A percentile compares a stretch with the other conserved stretches of the same genome.
Conservation (phyloP, 2,797 vertebrate genomes). For the Urocyon cinereoargenteus region DNA sequence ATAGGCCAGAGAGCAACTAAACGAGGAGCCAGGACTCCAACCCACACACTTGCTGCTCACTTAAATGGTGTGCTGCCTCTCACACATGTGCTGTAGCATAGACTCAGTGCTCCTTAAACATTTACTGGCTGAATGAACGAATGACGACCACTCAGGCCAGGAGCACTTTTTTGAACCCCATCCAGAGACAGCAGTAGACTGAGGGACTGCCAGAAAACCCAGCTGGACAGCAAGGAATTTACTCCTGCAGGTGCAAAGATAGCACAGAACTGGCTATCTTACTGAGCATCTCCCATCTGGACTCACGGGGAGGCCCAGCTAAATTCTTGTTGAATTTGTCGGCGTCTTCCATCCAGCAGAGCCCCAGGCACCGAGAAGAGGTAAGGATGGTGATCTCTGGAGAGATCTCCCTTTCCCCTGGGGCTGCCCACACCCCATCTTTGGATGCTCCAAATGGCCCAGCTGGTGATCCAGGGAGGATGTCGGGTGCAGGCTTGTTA, state of each 20-base stretch:
- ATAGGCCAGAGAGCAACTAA: background rate
- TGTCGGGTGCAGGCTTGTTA: background rate
- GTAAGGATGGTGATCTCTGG: background rate
- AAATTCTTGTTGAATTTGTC: background rate
- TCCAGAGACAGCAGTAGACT: background rate
- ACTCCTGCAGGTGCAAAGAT: background rate
- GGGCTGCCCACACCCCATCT: background rate
- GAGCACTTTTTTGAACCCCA: background rate
- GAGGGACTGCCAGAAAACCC: background rate
- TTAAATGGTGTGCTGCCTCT: background rate
- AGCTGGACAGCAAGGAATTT: background rate
- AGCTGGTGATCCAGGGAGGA: background rate
- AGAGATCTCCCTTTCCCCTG: background rate
- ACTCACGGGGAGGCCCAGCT: background rate
- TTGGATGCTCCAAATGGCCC: background rate
- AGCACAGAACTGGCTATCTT: background rate
- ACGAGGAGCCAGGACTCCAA: background rate
- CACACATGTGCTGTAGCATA: accelerated
- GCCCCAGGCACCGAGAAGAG: background rate
- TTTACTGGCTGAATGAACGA: background rate
- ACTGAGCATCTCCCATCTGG: background rate
- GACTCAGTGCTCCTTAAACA: background rate
- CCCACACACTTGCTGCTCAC: background rate
- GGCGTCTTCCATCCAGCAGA: background rate
- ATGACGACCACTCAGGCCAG: background rate